Base-by-base conservation (phyloP, 2,113 vertebrate genomes). In the Nothoprocta perdicaria region DNA sequence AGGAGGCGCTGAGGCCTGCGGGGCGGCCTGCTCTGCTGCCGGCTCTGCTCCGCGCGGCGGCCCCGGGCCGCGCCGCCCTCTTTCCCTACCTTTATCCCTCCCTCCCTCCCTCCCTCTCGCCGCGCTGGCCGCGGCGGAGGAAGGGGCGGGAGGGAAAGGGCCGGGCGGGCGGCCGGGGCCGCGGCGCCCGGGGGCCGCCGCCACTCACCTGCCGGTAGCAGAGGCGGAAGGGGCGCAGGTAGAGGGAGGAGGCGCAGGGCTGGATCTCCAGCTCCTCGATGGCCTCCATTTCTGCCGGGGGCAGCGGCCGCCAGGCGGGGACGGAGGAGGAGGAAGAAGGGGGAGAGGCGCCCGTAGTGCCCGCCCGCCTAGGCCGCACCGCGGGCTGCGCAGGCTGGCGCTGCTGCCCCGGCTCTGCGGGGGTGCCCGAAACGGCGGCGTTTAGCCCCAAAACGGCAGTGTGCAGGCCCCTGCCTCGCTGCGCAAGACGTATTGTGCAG, bases 121-220 rank as follows among this genome's bases (percentile, higher is more conserved):
- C 50, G 10, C 12, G 19, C 55, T 7, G 26, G 52, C 53, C 6
- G 48, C 72, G 40, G 43, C 33, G 29, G 27, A 38, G n/a, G 41
- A 21, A 66, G 18, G 60, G 72, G 61, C 18, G 53, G 63, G 40
- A 62, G 50, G 43, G 66, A 68, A 62, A 67, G 61, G 58, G 55
- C 46, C 35, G 86, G 73, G 66, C 46, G 35, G 65, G 18, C 21
- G 52, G 31, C 19, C 5, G n/a, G 63, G 41, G 57, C 14, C 52
- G 52, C 50, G 66, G 48, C 15, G 40, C 46, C 29, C 17, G n/a
- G n/a, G 14, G 11, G 35, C 38, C 8, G 55, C 71, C 24, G 77
- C 55, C 27, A 96, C 98, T 98, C 97, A 98, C 98, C 98, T 98
- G 98, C 90, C 96, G 98, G 79, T 98, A 99, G 82, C 97, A 97